phyloP scores from a whole-genome alignment of 2,888 invertebrate genomes.

The Harpalus rufipes region DNA sequence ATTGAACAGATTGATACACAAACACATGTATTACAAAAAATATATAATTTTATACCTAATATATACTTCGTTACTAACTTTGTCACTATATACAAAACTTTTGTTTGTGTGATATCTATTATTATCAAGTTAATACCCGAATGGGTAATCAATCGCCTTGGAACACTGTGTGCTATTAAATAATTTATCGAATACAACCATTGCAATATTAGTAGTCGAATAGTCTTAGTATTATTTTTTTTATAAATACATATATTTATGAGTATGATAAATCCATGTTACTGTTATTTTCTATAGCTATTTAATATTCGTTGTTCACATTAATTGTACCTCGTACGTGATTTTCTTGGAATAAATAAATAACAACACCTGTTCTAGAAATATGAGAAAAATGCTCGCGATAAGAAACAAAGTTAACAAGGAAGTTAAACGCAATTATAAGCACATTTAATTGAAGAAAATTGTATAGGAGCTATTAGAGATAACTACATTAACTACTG shows the following conservation, averaged over 20 bases:
- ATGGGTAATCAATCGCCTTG: too few relatives aligned
- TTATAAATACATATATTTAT: not conserved
- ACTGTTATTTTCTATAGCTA: not conserved
- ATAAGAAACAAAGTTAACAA: constrained; percentile 20
- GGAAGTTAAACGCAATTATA: constrained; percentile 21
- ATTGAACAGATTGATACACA: too few relatives aligned
- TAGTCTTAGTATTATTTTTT: too few relatives aligned
- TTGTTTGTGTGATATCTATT: too few relatives aligned
- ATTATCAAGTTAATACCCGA: too few relatives aligned
- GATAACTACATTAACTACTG: constrained; percentile 34
- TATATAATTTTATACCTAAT: too few relatives aligned
- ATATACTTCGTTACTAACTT: too few relatives aligned
- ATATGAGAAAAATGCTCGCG: constrained; percentile 1
- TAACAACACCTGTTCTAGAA: constrained; percentile 30
- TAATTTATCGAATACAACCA: too few relatives aligned
- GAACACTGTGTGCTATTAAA: too few relatives aligned
- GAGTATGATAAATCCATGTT: not conserved
- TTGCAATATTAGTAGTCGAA: too few relatives aligned
- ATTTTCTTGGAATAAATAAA: constrained; percentile 38
- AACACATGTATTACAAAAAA: too few relatives aligned
- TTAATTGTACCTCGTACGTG: constrained; percentile 11
- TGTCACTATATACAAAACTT: too few relatives aligned
- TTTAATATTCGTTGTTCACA: not conserved
- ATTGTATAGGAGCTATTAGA: constrained; percentile 28
- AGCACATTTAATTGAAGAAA: constrained; percentile 21